Base-by-base conservation (phyloP, 1,140 invertebrate genomes). In the Drosophila lini region DNA sequence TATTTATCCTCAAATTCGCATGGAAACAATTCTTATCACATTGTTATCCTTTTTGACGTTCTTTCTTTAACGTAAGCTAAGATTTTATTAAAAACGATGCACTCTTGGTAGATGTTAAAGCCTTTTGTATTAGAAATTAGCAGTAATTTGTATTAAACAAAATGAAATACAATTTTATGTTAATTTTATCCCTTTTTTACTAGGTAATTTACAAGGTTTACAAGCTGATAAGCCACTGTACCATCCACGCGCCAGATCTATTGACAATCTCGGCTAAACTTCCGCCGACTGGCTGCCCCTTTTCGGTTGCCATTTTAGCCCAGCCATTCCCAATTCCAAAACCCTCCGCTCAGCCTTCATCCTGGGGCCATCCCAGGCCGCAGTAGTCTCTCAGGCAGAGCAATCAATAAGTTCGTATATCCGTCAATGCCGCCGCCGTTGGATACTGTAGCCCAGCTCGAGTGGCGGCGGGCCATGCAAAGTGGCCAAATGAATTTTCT, bases 321-420 rank as follows among this genome's bases (percentile, higher is more conserved):
- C 44, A 63, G n/a, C 58, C 13, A 41, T 56, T 40, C 45, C 56
- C 45, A 77, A 34, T 76, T 42, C 42, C 50, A 71, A 71, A 71
- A 79, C 25, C 47, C 45, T 32, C 22, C 9, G 8, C 10, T 6
- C 16, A 34, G 25, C 4, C 15, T n/a, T 11, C 19, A 36, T n/a
- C 13, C 19, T 11, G 7, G 7, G 13, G 13, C 52, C 34, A 55
- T 25, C 19, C 19, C 34, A 38, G 19, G 8, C 52, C 28, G 52
- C 61, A 64, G 52, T 4, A 36, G 40, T 42, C 22, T 25, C 41
- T 15, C 45, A 57, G 57, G 47, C 63, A 67, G 42, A 65, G 83
- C 76, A 88, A 86, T 86, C 83, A 88, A 86, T 86, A 86, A 80
- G 79, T 80, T 82, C 45, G 71, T 36, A 88, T 80, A 88, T 77